phyloP scores from a whole-genome alignment of 2,113 vertebrate species.

The Myxocyprinus asiaticus region DNA sequence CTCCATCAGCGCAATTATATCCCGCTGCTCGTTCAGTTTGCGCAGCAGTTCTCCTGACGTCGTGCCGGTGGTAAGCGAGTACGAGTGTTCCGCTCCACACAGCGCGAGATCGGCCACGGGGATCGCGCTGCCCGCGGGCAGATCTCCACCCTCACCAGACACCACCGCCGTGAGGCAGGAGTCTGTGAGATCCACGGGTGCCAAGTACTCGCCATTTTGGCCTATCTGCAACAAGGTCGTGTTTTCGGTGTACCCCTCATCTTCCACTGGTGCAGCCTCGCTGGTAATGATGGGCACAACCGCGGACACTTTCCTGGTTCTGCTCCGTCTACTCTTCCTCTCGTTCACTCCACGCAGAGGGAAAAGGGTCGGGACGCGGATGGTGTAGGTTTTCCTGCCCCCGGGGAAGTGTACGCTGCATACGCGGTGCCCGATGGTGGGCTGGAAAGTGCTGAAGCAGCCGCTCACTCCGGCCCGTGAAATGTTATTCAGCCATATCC shows the following conservation, averaged over 20 bases:
- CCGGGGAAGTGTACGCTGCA: slow-evolving; percentile 95
- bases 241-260: slow-evolving; percentile 65
- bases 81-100: slow-evolving; percentile 86
- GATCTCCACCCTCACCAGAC: slow-evolving; percentile 53
- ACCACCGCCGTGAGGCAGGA: slow-evolving; percentile 37
- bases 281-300: slow-evolving; percentile 58
- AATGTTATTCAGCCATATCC: slow-evolving; percentile 95
- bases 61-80: slow-evolving; percentile 93
- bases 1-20: slow-evolving; percentile 97
- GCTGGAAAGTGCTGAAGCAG: slow-evolving; percentile 97
- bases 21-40: slow-evolving; percentile 95
- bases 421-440: slow-evolving; percentile 93
- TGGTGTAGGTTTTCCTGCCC: slow-evolving; percentile 93
- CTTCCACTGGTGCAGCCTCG: slow-evolving; percentile 57
- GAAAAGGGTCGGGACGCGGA: slow-evolving; percentile 92
- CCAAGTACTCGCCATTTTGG: slow-evolving; percentile 79
- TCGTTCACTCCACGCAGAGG: slow-evolving; percentile 92
- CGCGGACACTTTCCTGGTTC: slow-evolving; percentile 67
- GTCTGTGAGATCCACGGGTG: slow-evolving; percentile 73
- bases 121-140: slow-evolving; percentile 60
- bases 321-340: slow-evolving; percentile 80
- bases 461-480: slow-evolving; percentile 94
- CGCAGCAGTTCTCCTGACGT: slow-evolving; percentile 92
- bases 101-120: slow-evolving; percentile 65
- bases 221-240: slow-evolving; percentile 76